phyloP scores from a whole-genome alignment of 1,140 invertebrate species.

The Lepidostoma basale region DNA sequence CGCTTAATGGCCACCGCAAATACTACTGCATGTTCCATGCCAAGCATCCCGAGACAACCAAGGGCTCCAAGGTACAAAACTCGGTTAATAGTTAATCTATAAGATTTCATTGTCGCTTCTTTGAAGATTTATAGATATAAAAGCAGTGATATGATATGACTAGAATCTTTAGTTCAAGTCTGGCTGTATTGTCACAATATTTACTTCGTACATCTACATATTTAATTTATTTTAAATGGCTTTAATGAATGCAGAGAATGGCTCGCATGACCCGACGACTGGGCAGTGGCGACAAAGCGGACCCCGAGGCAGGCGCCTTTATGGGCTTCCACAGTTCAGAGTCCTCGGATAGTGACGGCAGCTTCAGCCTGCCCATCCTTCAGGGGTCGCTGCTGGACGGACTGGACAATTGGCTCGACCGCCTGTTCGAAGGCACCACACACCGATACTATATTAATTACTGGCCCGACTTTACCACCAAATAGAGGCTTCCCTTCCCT shows the following conservation, averaged over 20 bases:
- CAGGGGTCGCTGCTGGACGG: slow-evolving; percentile 81
- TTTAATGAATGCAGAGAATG: slow-evolving; percentile 60
- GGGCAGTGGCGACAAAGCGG: slow-evolving; percentile 56
- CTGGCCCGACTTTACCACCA: slow-evolving; percentile 90
- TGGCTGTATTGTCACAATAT: neutral
- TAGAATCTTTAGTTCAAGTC: too few species aligned
- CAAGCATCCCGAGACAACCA: slow-evolving; percentile 72
- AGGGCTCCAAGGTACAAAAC: slow-evolving; percentile 62
- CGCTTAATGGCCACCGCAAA: slow-evolving; percentile 93
- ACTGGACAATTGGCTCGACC: slow-evolving; percentile 94
- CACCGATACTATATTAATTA: slow-evolving; percentile 94
- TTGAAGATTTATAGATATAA: slow-evolving; percentile 3
- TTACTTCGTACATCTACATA: neutral
- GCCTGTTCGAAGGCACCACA: slow-evolving; percentile 93
- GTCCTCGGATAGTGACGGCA: slow-evolving; percentile 64
- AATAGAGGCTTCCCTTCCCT: slow-evolving; percentile 54
- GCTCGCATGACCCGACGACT: slow-evolving; percentile 69
- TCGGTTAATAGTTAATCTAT: neutral
- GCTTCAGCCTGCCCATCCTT: slow-evolving; percentile 53
- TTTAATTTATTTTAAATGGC: neutral
- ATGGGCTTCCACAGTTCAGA: slow-evolving; percentile 78
- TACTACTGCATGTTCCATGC: slow-evolving; percentile 99
- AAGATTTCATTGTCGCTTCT: neutral
- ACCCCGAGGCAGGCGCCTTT: slow-evolving; percentile 79
- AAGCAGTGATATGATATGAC: too few species aligned